These are phyloP conservation scores for Pyrgus malvae DNA, from an alignment of 2,888 invertebrate species.

Conservation along the genomic window DNA sequence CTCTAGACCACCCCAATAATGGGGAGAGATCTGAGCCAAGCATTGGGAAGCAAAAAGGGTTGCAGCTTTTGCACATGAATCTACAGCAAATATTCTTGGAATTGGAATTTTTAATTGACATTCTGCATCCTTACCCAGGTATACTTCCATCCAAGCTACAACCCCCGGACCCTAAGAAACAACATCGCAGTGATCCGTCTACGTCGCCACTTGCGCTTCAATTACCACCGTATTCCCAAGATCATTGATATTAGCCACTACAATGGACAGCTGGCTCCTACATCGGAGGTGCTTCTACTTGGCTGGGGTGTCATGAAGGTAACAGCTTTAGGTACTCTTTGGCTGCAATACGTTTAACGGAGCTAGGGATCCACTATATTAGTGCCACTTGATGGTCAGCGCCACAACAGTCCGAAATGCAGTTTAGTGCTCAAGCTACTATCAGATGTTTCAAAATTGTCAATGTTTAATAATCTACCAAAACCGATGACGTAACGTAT, in stretches of 20 bases:
- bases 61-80: too few species aligned
- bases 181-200: conserved; percentile 67
- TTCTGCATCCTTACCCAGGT: conserved; percentile 45
- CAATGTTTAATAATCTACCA: too few species aligned
- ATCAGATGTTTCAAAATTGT: too few species aligned
- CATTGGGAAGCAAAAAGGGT: too few species aligned
- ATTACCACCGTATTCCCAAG: conserved; percentile 56
- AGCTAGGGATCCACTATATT: too few species aligned
- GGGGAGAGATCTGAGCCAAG: too few species aligned
- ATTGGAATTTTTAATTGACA: background rate
- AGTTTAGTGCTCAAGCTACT: too few species aligned
- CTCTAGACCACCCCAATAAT: too few species aligned
- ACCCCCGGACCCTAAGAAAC: conserved; percentile 54
- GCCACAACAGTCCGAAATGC: too few species aligned
- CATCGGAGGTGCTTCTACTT: conserved; percentile 58
- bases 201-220: conserved; percentile 50
- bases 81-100: background rate
- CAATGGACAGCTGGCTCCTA: conserved; percentile 41
- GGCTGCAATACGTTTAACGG: too few species aligned
- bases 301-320: conserved; percentile 76
- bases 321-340: background rate
- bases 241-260: conserved; percentile 51
- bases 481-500: too few species aligned
- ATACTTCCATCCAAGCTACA: conserved; percentile 69
- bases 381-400: too few species aligned